These are phyloP conservation scores for Volucella bombylans DNA, from an alignment of 2,888 invertebrate species.

Conservation along the genomic window DNA sequence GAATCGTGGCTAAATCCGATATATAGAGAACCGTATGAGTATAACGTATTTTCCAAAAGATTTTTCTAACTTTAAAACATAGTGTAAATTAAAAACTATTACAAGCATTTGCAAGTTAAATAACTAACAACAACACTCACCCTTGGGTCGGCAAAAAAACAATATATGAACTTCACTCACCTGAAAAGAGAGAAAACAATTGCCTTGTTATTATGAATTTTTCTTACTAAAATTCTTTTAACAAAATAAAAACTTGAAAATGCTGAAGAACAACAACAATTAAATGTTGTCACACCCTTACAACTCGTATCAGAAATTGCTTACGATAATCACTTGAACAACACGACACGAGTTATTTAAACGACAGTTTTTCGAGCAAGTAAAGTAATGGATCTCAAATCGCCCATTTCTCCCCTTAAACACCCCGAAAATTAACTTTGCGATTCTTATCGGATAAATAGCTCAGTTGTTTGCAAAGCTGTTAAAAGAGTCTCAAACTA, in stretches of 20 bases:
- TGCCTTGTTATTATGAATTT: conserved; percentile 24
- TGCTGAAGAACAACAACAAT: conserved; percentile 8
- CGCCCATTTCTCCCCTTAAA: not conserved
- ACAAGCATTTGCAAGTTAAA: not conserved
- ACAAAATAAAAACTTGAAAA: not conserved
- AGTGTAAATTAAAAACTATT: not conserved
- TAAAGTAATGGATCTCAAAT: conserved; percentile 36
- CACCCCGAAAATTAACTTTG: conserved; percentile 42
- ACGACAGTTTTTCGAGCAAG: conserved; percentile 14
- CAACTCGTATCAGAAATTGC: conserved; percentile 16
- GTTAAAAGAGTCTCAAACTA: not conserved
- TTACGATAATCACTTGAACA: conserved; percentile 39
- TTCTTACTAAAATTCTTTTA: conserved; percentile 26
- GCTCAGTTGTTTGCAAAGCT: conserved; percentile 13
- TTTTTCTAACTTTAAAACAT: not conserved
- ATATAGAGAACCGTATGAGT: too few species aligned
- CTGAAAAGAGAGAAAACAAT: conserved; percentile 45
- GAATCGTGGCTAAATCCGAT: too few species aligned
- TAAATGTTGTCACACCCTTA: conserved; percentile 22
- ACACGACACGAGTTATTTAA: conserved; percentile 22
- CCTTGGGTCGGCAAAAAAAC: not conserved
- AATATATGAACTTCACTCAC: conserved; percentile 51
- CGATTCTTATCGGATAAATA: conserved; percentile 60
- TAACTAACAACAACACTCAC: conserved; percentile 28
- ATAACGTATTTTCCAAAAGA: too few species aligned